phyloP scores from a whole-genome alignment of 1,140 invertebrate species.

The Trachymyrmex cornetzi region DNA sequence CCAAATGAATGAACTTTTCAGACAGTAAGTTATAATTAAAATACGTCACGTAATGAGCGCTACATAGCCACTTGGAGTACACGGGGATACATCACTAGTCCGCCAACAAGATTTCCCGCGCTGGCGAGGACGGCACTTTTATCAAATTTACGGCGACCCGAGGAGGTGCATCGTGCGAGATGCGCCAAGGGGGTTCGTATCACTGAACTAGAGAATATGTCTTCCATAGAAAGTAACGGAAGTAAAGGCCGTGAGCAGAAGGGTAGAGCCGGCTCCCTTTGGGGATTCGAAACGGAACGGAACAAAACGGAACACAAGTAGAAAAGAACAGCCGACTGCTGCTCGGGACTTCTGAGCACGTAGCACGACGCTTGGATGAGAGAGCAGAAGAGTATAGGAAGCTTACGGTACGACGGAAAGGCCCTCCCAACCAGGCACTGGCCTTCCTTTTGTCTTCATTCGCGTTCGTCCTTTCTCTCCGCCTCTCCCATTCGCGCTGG shows the following conservation, averaged over 20 bases:
- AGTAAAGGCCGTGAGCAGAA: background rate
- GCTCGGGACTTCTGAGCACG: conserved; percentile 62
- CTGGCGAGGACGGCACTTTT: background rate
- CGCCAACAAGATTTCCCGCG: background rate
- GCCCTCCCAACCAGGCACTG: conserved; percentile 32
- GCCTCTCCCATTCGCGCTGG: background rate
- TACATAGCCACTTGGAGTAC: background rate
- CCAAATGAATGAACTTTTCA: conserved; percentile 24
- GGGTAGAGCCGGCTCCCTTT: background rate
- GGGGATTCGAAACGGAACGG: conserved; percentile 40
- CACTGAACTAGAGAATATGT: conserved; percentile 28
- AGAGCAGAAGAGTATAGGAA: conserved; percentile 40
- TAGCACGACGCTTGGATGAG: conserved; percentile 54
- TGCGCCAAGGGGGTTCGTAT: background rate
- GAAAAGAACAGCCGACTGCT: conserved; percentile 21
- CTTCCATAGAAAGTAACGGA: conserved; percentile 40
- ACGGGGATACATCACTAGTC: background rate
- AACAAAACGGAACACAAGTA: conserved; percentile 39
- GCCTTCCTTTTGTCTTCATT: conserved; percentile 34
- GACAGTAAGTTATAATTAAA: conserved; percentile 18
- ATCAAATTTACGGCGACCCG: conserved; percentile 29
- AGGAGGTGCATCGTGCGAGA: background rate
- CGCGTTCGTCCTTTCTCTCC: background rate
- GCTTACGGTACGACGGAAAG: conserved; percentile 51
- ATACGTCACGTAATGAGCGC: background rate